Evolutionary conservation across 1,140 invertebrate species (phyloP), one percentile per base, ranked within the genome.

Genomic region (Phthorimaea operculella): DNA sequence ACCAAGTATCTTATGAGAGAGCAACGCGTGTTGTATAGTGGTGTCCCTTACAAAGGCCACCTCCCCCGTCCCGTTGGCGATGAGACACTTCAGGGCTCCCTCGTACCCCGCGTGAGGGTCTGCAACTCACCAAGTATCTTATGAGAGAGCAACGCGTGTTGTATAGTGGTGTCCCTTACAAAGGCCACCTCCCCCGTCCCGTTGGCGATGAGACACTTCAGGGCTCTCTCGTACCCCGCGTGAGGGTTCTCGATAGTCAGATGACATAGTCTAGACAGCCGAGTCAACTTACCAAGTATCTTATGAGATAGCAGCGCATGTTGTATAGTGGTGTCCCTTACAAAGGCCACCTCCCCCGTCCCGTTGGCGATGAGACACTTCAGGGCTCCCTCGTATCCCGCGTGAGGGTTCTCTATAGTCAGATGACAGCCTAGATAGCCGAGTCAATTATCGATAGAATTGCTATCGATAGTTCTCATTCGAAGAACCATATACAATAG

Each of bases 351-450:
- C 50, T 99, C 95, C 33, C 96, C 96, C 8, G 87, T 86, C 12
- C 65, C 71, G 33, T 80, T 78, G 66, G 96, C 94, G 3, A 96
- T 80, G 0, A 98, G 86, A 82, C 96, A 99, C 58, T 90, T 88
- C 57, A 98, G 93, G 4, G 96, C 95, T 5, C 96, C 96, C 76
- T 93, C 90, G 72, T 95, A 97, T 0, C 96, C 95, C 49, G 94
- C 92, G 82, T 95, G 97, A n/a, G n/a, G n/a, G n/a, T n/a, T n/a
- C n/a, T n/a, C n/a, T n/a, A n/a, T n/a, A n/a, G n/a, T n/a, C n/a
- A n/a, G n/a, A n/a, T n/a, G n/a, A n/a, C n/a, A n/a, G n/a, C n/a
- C n/a, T n/a, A n/a, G n/a, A n/a, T n/a, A n/a, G n/a, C n/a, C n/a
- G n/a, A n/a, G n/a, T n/a, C n/a, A n/a, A n/a, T n/a, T n/a, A n/a